Evolutionary conservation across 2,113 vertebrate species (phyloP), one percentile per base, ranked within the genome.

Genomic region (Sakesphorus luctuosus): DNA sequence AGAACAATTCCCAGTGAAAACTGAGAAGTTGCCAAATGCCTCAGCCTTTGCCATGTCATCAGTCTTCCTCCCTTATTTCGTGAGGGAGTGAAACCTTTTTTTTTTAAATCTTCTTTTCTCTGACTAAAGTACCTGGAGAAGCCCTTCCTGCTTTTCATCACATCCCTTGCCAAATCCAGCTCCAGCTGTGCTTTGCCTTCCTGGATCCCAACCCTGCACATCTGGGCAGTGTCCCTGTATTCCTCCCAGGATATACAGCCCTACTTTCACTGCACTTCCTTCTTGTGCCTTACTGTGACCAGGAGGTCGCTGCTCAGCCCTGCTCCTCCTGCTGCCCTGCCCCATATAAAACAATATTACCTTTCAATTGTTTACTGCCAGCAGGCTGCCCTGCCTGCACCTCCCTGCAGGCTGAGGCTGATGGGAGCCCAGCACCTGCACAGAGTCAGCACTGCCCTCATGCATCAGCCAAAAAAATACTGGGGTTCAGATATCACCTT

Each of bases 101-200:
- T 16, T 55, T n/a, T 19, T 8, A 4, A 49, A 49, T 49, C 47
- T 24, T 49, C 20, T 23, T 47, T 33, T 16, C 72, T 49, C 43
- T 52, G 4, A 73, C 16, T 46, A 38, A 44, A 6, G 12, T 16
- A 86, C 25, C 65, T 47, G 12, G 29, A 52, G 19, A 67, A 87
- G 35, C 3, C 23, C 23, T 66, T 61, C 71, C 28, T 50, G 58
- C 6, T 20, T 47, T 55, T 71, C 62, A 47, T 13, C 56, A 83
- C 36, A 66, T 8, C 17, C 62, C 29, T 67, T 62, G 43, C 49
- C 56, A 87, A 89, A 79, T 21, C 40, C 62, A 63, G 58, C 26
- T 71, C 47, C 38, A 80, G 0, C 2, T 16, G 9, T 53, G 18
- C 47, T 40, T 56, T 7, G 61, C 11, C 0, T 1, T 38, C 47